Conservation (phyloP, 2,113 vertebrate genomes). For the Machaerirhynchus nigripectus region DNA sequence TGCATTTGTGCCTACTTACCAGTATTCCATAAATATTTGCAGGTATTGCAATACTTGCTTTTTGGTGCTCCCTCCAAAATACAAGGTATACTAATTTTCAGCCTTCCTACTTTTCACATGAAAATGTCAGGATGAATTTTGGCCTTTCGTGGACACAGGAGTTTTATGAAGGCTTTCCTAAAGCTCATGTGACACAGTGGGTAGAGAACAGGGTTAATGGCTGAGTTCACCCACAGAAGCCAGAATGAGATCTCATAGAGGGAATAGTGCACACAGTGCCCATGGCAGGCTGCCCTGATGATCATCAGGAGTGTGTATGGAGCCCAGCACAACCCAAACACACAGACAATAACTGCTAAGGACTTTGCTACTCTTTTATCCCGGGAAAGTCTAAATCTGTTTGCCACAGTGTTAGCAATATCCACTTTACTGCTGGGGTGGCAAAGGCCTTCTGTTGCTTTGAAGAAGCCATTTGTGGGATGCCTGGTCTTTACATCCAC, state of each 20-base stretch:
- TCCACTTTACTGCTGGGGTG: not conserved
- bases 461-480: not conserved
- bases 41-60: not conserved
- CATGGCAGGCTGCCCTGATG: conserved; percentile 73
- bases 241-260: conserved; percentile 79
- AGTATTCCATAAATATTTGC: not conserved
- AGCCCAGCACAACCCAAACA: conserved; percentile 78
- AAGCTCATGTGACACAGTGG: conserved; percentile 76
- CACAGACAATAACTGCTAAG: conserved; percentile 74
- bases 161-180: conserved; percentile 74
- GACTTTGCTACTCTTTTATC: conserved; percentile 78
- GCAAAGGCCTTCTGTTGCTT: not conserved
- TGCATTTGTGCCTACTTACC: not conserved
- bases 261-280: conserved; percentile 67
- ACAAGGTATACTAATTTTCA: not conserved
- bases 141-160: conserved; percentile 72
- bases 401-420: conserved; percentile 40
- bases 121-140: conserved; percentile 76
- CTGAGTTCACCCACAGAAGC: conserved; percentile 78
- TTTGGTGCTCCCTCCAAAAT: not conserved
- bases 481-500: conserved; percentile 18
- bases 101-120: conserved; percentile 30
- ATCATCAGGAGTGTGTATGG: conserved; percentile 77
- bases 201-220: conserved; percentile 77
- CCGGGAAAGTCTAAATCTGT: conserved; percentile 63